A percentile compares a stretch with the other conserved stretches of the same genome.
These are phyloP conservation scores for Syrrhaptes paradoxus DNA, from an alignment of 2,113 vertebrate species.

Conservation along the genomic window DNA sequence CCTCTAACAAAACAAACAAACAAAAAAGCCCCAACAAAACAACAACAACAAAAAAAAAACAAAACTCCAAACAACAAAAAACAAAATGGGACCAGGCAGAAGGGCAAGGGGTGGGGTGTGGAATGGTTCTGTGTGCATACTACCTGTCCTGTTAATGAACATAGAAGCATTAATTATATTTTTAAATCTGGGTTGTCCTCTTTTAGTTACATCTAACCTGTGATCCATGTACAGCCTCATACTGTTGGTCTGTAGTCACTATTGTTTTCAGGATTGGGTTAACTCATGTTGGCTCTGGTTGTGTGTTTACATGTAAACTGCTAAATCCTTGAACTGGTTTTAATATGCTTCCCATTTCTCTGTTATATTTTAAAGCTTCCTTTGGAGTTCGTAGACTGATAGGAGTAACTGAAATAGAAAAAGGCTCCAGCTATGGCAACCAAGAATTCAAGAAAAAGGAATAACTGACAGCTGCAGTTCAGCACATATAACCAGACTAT, in stretches of 20 bases:
- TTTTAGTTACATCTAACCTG: background rate
- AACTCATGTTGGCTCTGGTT: background rate
- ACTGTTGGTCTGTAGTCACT: background rate
- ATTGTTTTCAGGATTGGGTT: background rate
- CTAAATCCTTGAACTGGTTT: background rate
- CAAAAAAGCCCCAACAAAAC: background rate
- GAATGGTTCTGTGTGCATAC: background rate
- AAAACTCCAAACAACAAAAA: background rate
- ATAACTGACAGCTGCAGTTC: conserved; percentile 70
- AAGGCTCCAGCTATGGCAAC: conserved; percentile 97
- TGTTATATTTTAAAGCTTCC: conserved; percentile 82
- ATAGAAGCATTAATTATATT: background rate
- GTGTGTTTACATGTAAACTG: background rate
- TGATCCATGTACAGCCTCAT: background rate
- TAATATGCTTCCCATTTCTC: conserved; percentile 26
- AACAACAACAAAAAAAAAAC: too few relatives aligned
- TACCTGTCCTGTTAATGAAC: background rate
- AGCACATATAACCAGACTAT: conserved; percentile 56
- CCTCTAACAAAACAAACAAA: background rate
- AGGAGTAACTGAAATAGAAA: conserved; percentile 96
- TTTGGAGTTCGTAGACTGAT: conserved; percentile 96
- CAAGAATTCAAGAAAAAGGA: conserved; percentile 93
- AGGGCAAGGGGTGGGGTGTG: too few relatives aligned
- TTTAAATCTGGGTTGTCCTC: background rate
- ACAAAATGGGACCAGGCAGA: too few relatives aligned